Percentiles rank a stretch among this genome's conserved stretches.
phyloP scores from a whole-genome alignment of 1,140 invertebrate genomes.

The Orchesella cincta region DNA sequence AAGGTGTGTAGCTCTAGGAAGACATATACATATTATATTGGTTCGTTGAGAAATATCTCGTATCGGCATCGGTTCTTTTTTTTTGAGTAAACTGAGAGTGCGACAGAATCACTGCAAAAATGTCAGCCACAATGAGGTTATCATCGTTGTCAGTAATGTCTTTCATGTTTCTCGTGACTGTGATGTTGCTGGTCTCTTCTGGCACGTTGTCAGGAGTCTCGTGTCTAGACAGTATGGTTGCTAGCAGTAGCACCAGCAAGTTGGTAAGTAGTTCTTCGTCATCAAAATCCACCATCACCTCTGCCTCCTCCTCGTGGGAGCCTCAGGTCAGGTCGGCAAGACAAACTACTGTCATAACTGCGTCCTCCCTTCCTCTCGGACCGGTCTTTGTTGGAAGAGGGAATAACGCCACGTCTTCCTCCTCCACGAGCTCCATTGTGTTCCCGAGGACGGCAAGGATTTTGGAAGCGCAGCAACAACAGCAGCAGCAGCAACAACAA shows the following conservation, averaged over 20 bases:
- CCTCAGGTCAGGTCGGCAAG: conserved; percentile 2
- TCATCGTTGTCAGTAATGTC: conserved; percentile 2
- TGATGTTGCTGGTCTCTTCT: background rate
- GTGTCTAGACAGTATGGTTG: background rate
- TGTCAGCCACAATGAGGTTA: conserved; percentile 13
- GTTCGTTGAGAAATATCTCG: too few relatives aligned
- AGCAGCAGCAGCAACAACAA: background rate
- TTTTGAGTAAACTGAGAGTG: too few relatives aligned
- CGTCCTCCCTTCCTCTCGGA: background rate
- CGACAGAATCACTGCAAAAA: too few relatives aligned
- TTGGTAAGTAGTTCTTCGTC: background rate
- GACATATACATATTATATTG: too few relatives aligned
- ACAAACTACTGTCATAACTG: background rate
- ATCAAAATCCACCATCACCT: background rate
- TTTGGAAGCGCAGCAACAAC: background rate
- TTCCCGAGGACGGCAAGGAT: background rate
- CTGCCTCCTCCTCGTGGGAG: conserved; percentile 15
- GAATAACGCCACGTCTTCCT: background rate
- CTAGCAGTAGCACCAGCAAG: background rate
- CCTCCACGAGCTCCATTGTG: background rate
- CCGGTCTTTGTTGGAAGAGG: background rate
- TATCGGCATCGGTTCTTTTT: too few relatives aligned
- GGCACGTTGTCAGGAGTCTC: background rate
- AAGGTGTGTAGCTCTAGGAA: too few relatives aligned
- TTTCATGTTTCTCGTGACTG: background rate